Conservation (phyloP, 2,797 vertebrate genomes). For the Darevskia nairensis region DNA sequence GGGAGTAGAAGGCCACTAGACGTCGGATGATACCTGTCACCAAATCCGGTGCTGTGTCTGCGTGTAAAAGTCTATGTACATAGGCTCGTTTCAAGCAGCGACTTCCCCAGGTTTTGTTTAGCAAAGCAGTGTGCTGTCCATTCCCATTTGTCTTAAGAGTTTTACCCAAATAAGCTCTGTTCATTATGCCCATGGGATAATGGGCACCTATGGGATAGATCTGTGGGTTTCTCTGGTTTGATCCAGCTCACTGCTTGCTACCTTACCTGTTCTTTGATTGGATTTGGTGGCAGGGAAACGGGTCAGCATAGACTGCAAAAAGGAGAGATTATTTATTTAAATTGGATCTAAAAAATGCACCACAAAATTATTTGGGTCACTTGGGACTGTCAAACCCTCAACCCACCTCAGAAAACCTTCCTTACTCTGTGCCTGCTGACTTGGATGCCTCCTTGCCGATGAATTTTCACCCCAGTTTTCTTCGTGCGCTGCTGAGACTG, state of each 20-base stretch:
- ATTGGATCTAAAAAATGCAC: neutral
- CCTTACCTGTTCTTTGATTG: neutral
- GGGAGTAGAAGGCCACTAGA: no score
- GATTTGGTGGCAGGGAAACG: neutral
- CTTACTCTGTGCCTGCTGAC: constrained; percentile 7
- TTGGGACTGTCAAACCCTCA: neutral
- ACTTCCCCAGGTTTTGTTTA: neutral
- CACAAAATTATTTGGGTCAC: neutral
- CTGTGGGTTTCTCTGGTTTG: neutral
- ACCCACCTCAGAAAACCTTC: neutral
- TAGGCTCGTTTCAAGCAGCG: neutral
- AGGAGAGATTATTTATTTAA: neutral
- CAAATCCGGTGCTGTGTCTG: neutral
- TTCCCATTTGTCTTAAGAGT: neutral
- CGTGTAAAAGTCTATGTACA: neutral
- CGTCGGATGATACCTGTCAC: neutral
- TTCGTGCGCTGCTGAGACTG: neutral
- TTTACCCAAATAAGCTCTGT: neutral
- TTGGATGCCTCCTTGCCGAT: neutral
- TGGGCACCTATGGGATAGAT: no score
- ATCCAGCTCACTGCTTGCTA: neutral
- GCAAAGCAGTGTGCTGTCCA: neutral
- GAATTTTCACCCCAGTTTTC: neutral
- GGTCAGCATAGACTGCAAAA: neutral
- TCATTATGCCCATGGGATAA: neutral